phyloP scores from a whole-genome alignment of 2,113 vertebrate species.

The Ictalurus furcatus region DNA sequence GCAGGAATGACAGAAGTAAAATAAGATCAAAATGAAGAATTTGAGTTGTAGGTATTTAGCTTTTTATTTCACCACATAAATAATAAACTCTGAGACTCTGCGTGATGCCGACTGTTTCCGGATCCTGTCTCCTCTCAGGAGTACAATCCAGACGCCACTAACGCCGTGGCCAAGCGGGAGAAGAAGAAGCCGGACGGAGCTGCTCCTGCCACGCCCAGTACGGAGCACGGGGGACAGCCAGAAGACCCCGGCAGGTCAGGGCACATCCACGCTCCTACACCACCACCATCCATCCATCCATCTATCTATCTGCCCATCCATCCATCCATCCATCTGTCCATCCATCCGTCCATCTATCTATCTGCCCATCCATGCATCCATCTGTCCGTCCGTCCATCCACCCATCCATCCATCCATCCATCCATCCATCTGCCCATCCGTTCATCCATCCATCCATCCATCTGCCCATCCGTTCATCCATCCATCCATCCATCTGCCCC shows the following conservation, averaged over 20 bases:
- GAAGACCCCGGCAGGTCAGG: constrained; percentile 90
- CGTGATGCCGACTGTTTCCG: not conserved
- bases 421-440: no score
- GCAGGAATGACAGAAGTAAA: no score
- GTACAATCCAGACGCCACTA: constrained; percentile 90
- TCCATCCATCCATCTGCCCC: no score
- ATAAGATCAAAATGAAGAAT: not conserved
- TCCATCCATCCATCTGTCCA: no score
- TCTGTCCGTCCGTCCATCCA: no score
- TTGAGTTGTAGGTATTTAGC: not conserved
- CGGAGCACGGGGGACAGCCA: constrained; percentile 81
- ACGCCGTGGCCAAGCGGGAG: constrained; percentile 85
- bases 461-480: no score
- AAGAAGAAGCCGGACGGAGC: constrained; percentile 90
- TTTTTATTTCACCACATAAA: not conserved
- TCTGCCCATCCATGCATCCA: no score
- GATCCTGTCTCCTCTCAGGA: constrained; percentile 74
- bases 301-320: not conserved
- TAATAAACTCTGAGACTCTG: not conserved
- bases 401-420: no score
- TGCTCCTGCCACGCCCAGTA: constrained; percentile 73
- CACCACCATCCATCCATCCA: not conserved
- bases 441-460: no score
- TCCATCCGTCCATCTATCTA: no score
- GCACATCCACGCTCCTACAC: not conserved